phyloP scores from a whole-genome alignment of 2,888 invertebrate species.

The Drosophila barbarae region DNA sequence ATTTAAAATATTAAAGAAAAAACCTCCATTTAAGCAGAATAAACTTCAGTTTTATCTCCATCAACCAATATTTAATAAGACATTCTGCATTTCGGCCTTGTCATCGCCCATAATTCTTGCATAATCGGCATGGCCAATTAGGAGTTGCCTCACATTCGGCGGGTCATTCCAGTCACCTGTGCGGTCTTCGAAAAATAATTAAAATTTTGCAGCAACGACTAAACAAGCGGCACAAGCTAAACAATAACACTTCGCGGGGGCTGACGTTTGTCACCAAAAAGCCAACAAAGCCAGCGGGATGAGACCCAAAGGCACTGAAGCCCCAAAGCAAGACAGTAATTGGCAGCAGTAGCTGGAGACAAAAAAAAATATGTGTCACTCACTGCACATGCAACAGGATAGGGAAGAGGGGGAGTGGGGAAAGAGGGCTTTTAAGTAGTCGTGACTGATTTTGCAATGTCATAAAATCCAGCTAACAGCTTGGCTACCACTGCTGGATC shows the following conservation, averaged over 20 bases:
- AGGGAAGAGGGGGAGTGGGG: neutral
- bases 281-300: constrained; percentile 17
- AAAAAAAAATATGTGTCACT: constrained; percentile 53
- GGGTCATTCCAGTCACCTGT: constrained; percentile 45
- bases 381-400: constrained; percentile 32
- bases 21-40: neutral
- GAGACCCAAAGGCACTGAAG: neutral
- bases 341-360: constrained; percentile 41
- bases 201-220: constrained; percentile 45
- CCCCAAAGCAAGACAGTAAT: constrained; percentile 47
- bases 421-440: constrained; percentile 12
- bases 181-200: constrained; percentile 45
- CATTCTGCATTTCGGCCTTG: neutral
- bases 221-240: constrained; percentile 35
- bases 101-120: constrained; percentile 6
- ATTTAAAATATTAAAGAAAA: no score
- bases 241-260: constrained; percentile 43
- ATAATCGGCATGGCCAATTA: constrained; percentile 20
- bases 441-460: constrained; percentile 49
- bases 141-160: constrained; percentile 30
- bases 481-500: constrained; percentile 14
- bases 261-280: constrained; percentile 28
- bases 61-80: neutral
- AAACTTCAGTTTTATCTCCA: neutral
- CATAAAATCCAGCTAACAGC: constrained; percentile 40